Conservation (phyloP, 2,888 invertebrate species). For the Copidosoma aretas region DNA sequence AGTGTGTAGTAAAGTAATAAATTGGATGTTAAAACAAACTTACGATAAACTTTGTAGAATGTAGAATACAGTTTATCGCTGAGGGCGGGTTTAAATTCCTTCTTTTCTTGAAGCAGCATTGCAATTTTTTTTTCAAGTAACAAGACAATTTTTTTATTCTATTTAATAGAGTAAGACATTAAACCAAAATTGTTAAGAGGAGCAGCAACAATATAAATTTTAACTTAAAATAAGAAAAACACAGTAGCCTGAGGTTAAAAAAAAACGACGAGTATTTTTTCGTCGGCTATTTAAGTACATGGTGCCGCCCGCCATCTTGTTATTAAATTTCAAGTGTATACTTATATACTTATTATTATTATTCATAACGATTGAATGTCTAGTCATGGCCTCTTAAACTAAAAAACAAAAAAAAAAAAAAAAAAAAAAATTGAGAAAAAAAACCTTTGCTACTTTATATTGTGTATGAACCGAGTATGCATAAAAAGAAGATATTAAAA, state of each 20-base stretch:
- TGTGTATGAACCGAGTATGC: constrained; percentile 43
- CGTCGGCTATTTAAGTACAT: constrained; percentile 58
- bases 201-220: constrained; percentile 10
- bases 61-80: constrained; percentile 26
- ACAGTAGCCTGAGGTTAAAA: constrained; percentile 35
- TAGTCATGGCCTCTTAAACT: constrained; percentile 62
- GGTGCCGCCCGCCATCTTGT: constrained; percentile 61
- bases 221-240: constrained; percentile 39
- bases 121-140: not conserved
- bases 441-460: constrained; percentile 55
- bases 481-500: constrained; percentile 32
- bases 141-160: not conserved
- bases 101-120: not conserved
- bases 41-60: constrained; percentile 26
- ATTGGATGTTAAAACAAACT: constrained; percentile 31
- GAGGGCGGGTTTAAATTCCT: constrained; percentile 22
- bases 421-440: not conserved
- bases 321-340: constrained; percentile 59
- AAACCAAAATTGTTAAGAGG: not conserved
- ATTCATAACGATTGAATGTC: constrained; percentile 58
- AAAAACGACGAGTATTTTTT: constrained; percentile 44
- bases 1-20: constrained; percentile 26
- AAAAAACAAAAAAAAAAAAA: too few relatives aligned
- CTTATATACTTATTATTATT: constrained; percentile 39
- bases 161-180: not conserved